A percentile compares a stretch with the other conserved stretches of the same genome.
These are phyloP conservation scores for Calyptommatus sinebrachiatus DNA, from an alignment of 2,113 vertebrate genomes.

Conservation along the genomic window DNA sequence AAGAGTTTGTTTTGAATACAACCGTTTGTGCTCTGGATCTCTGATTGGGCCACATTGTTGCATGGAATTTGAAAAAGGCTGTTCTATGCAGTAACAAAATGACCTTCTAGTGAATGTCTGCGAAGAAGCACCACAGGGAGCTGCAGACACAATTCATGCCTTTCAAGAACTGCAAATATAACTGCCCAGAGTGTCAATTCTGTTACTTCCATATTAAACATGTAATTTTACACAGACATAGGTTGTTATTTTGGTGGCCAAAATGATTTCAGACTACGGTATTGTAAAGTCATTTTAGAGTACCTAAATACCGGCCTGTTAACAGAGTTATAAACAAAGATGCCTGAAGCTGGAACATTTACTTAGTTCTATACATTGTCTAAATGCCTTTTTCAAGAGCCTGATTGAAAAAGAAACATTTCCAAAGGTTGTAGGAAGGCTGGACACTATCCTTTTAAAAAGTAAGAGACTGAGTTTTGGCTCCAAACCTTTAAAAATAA, in stretches of 20 bases:
- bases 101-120: not conserved
- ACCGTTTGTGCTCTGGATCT: not conserved
- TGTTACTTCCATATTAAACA: not conserved
- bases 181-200: not conserved
- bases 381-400: too few species aligned
- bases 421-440: too few species aligned
- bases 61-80: not conserved
- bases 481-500: too few species aligned
- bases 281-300: not conserved
- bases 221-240: not conserved
- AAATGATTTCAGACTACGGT: not conserved
- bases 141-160: too few species aligned
- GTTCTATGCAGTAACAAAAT: not conserved
- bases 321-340: too few species aligned
- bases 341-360: too few species aligned
- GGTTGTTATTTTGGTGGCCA: not conserved
- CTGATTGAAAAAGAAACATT: too few species aligned
- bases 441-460: too few species aligned
- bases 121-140: not conserved
- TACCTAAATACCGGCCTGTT: too few species aligned
- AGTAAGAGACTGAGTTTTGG: too few species aligned
- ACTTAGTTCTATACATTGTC: too few species aligned
- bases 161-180: not conserved
- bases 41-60: not conserved
- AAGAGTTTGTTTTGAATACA: fast-evolving